Conservation (phyloP, 2,113 vertebrate genomes). For the Neofelis nebulosa region DNA sequence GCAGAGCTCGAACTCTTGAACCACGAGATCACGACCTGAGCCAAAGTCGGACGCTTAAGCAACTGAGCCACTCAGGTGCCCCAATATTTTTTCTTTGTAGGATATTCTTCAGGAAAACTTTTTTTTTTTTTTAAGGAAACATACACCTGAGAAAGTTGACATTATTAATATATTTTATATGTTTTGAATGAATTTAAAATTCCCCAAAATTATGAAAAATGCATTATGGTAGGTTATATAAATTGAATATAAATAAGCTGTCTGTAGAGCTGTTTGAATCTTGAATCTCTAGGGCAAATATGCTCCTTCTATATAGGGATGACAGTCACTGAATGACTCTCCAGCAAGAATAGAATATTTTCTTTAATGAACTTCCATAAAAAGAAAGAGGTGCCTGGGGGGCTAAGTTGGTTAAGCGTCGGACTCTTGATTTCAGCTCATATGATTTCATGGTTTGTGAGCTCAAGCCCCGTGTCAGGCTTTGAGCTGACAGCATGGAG, state of each 20-base stretch:
- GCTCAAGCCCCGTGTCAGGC: too few relatives aligned
- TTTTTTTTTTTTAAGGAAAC: neutral
- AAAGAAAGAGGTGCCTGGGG: neutral
- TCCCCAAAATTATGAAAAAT: neutral
- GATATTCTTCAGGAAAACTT: neutral
- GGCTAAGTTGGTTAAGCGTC: too few relatives aligned
- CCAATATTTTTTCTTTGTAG: neutral
- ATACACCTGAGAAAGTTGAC: neutral
- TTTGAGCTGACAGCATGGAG: too few relatives aligned
- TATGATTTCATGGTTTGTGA: too few relatives aligned
- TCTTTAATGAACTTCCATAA: neutral
- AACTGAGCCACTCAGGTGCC: too few relatives aligned
- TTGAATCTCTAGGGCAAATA: slow-evolving; percentile 71
- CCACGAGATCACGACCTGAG: too few relatives aligned
- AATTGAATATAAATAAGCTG: neutral
- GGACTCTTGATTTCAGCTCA: too few relatives aligned
- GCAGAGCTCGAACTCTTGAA: too few relatives aligned
- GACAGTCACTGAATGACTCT: neutral
- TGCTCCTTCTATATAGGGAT: neutral
- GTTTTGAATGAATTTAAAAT: neutral
- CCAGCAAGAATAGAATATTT: neutral
- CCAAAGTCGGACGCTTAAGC: too few relatives aligned
- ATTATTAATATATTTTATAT: neutral
- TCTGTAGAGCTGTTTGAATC: neutral
- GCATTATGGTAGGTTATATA: neutral